Evolutionary conservation across 2,888 invertebrate species (phyloP), one percentile per base, ranked within the genome.

Genomic region (Xestia ashworthii): DNA sequence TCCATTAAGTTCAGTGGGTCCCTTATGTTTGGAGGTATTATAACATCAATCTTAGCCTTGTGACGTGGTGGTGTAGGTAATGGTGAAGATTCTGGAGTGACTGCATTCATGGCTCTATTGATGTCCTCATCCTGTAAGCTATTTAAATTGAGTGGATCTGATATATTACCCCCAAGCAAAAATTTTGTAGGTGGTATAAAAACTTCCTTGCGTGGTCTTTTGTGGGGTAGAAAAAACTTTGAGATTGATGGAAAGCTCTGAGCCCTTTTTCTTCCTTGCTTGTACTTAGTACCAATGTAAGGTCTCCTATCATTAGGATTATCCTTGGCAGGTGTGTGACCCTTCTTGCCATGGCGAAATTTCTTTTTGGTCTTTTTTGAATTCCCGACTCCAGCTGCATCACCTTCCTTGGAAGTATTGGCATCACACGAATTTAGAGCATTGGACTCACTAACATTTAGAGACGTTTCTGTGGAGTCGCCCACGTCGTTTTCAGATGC

Each of bases 111-210:
- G 12, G 98, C 98, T 87, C 98, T 97, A 89, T 98, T 98, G 38
- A 98, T 97, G 88, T 98, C 98, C 92, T 98, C 98, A 93, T 98
- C 98, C 94, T 98, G 98, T 89, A 99, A 97, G 92, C 99, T 99
- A 92, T 99, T 99, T 81, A 99, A 95, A 96, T 99, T 99, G 67
- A 99, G 95, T 0, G 99, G 99, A 97, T 99, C 99, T 87, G 98
- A 98, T 87, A 99, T 99, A 94, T 99, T 99, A 14, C 99, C 99
- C 66, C 99, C 99, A 3, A 99, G 97, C 8, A 99, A 96, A 95
- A 99, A 99, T 94, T 99, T 99, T 0, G 99, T 99, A 0, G 99
- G 99, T 72, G 99, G 98, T 89, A 99, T 98, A 86, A 98, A 97
- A 75, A 97, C 97, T 86, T 98, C 98, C 90, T 98, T 98, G 85